A percentile compares a stretch with the other conserved stretches of the same genome.
These are phyloP conservation scores for Podarcis cretensis DNA, from an alignment of 2,113 vertebrate genomes.

Conservation along the genomic window DNA sequence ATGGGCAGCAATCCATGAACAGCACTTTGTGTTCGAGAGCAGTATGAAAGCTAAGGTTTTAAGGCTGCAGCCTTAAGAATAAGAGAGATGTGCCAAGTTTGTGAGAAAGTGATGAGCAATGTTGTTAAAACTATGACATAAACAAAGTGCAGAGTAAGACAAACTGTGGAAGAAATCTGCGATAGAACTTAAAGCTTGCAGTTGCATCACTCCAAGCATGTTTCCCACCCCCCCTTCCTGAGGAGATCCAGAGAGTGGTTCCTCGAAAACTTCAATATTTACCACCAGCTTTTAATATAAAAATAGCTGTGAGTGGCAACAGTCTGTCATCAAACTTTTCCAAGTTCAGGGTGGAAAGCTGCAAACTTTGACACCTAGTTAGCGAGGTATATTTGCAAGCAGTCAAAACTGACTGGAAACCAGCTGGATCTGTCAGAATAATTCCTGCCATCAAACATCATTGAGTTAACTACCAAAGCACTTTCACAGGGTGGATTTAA, in stretches of 20 bases:
- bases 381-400: conserved; percentile 66
- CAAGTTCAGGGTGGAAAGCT: conserved; percentile 70
- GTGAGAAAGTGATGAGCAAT: conserved; percentile 29
- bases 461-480: conserved; percentile 41
- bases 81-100: conserved; percentile 7
- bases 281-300: conserved; percentile 70
- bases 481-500: conserved; percentile 7
- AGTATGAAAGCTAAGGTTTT: not conserved
- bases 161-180: conserved; percentile 68
- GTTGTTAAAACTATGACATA: conserved; percentile 57
- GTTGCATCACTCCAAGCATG: conserved; percentile 54
- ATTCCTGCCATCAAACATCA: conserved; percentile 68
- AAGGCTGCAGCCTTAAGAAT: conserved; percentile 11
- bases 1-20: not conserved
- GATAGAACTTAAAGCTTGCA: conserved; percentile 69
- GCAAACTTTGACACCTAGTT: conserved; percentile 69
- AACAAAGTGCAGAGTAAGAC: conserved; percentile 57
- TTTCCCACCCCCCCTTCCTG: conserved; percentile 3
- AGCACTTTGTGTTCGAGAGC: not conserved
- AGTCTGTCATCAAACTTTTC: conserved; percentile 69
- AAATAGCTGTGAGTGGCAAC: conserved; percentile 72
- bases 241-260: conserved; percentile 56
- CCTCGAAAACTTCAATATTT: conserved; percentile 67
- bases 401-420: conserved; percentile 66
- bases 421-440: conserved; percentile 61